Conservation (phyloP, 2,888 invertebrate species). For the Lapara coniferarum region DNA sequence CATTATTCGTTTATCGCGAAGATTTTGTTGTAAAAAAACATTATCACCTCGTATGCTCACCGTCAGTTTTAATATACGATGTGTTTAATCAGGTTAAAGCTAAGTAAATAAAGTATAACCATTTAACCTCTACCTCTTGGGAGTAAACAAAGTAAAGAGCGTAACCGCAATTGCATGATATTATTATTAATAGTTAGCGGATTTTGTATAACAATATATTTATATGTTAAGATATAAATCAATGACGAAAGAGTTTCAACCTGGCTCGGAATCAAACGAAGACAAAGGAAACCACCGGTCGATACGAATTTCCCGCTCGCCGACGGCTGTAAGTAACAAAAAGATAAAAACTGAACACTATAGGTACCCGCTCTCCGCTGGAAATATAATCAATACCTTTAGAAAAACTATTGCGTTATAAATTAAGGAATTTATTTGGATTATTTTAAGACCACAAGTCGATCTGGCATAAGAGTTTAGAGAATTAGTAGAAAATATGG, state of each 20-base stretch:
- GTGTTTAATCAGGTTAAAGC: too few species aligned
- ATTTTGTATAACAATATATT: too few species aligned
- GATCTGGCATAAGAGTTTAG: not conserved
- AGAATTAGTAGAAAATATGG: not conserved
- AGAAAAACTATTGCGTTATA: not conserved
- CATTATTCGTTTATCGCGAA: constrained; percentile 31
- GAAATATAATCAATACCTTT: constrained; percentile 9
- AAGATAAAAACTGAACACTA: constrained; percentile 40
- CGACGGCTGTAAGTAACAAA: constrained; percentile 36
- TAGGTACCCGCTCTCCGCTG: constrained; percentile 30
- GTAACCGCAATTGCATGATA: too few species aligned
- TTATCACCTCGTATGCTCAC: too few species aligned
- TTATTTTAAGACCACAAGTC: not conserved
- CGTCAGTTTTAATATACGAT: too few species aligned
- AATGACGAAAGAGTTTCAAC: constrained; percentile 31
- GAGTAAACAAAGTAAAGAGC: too few species aligned
- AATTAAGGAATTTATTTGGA: not conserved
- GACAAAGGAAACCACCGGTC: constrained; percentile 43
- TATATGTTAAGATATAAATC: not conserved
- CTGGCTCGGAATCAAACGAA: constrained; percentile 37
- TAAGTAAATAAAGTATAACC: too few species aligned
- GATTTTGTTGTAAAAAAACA: not conserved
- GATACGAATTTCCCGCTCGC: constrained; percentile 44
- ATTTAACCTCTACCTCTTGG: too few species aligned
- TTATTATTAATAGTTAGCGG: too few species aligned